Conservation (phyloP, 2,797 vertebrate genomes). For the Erpetoichthys calabaricus region DNA sequence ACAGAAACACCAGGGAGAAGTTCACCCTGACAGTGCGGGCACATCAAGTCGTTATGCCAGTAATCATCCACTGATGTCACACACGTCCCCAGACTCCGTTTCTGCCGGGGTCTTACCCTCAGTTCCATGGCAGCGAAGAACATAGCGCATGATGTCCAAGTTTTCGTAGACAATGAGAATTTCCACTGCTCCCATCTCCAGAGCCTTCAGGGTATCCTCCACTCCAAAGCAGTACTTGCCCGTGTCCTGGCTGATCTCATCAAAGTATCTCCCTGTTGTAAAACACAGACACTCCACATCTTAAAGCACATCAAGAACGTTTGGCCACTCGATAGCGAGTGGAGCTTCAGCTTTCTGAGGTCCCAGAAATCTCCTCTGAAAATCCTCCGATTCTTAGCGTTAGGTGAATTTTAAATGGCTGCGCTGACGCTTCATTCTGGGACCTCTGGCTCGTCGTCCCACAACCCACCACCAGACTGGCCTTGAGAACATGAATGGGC, state of each 20-base stretch:
- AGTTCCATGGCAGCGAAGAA: constrained; percentile 84
- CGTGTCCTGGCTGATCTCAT: constrained; percentile 97
- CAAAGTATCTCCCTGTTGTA: constrained; percentile 82
- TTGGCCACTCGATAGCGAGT: too few species aligned
- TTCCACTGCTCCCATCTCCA: constrained; percentile 98
- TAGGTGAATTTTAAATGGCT: too few species aligned
- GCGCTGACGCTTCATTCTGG: too few species aligned
- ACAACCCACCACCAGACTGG: too few species aligned
- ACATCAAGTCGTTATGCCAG: background rate
- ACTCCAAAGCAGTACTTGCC: constrained; percentile 98
- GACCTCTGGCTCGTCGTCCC: too few species aligned
- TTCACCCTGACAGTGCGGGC: background rate
- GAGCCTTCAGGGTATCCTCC: constrained; percentile 92
- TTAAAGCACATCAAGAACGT: background rate
- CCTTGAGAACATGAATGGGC: too few species aligned
- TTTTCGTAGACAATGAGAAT: constrained; percentile 98
- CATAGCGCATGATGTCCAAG: constrained; percentile 97
- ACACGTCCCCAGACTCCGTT: background rate
- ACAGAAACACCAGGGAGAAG: too few species aligned
- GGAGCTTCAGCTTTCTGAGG: too few species aligned
- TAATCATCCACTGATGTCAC: background rate
- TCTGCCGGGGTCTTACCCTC: constrained; percentile 65
- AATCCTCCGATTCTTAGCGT: too few species aligned
- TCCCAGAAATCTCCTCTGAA: too few species aligned
- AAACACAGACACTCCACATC: background rate